Base-by-base conservation (phyloP, 2,113 vertebrate genomes). In the Lucifuga dentata region DNA sequence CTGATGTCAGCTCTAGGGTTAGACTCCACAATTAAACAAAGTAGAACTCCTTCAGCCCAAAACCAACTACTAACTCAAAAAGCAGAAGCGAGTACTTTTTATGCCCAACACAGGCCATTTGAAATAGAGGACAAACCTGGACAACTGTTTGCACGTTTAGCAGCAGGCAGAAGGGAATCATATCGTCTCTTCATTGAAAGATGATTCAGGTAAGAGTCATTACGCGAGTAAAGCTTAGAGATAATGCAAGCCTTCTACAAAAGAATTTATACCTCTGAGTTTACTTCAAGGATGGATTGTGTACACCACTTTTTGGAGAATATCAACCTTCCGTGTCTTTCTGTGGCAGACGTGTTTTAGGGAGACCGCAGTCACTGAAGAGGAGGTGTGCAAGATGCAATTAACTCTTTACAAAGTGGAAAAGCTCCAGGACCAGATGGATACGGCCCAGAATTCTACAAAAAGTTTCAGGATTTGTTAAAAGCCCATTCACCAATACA, bases 21-120 rank as follows among this genome's bases (percentile, higher is more conserved):
- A n/a, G n/a, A n/a, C n/a, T n/a, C n/a, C n/a, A n/a, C n/a, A n/a
- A n/a, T n/a, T n/a, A n/a, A n/a, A n/a, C n/a, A n/a, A n/a, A n/a
- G n/a, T n/a, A n/a, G n/a, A n/a, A 39, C 58, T 3, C 8, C 1
- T 2, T 46, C 58, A 9, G 57, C 40, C 38, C 16, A 46, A 1
- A 45, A 71, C 6, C 58, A 55, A 12, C 16, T 46, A 4, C 16
- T 44, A 15, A 70, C 20, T 11, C 39, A 61, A 50, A 70, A 26
- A 11, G 29, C 38, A 5, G 39, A 26, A 21, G 20, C n/a, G 2
- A 24, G 5, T 11, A 38, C 61, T 9, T 53, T 52, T 9, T 39
- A 39, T 62, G 20, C 29, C 4, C 11, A 15, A 15, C 57, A 53
- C 11, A 35, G 26, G 15, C 3, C 57, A 8, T 58, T 57, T 40